Base-by-base conservation (phyloP, 2,797 vertebrate species). In the Ptychobarbus kaznakovi region DNA sequence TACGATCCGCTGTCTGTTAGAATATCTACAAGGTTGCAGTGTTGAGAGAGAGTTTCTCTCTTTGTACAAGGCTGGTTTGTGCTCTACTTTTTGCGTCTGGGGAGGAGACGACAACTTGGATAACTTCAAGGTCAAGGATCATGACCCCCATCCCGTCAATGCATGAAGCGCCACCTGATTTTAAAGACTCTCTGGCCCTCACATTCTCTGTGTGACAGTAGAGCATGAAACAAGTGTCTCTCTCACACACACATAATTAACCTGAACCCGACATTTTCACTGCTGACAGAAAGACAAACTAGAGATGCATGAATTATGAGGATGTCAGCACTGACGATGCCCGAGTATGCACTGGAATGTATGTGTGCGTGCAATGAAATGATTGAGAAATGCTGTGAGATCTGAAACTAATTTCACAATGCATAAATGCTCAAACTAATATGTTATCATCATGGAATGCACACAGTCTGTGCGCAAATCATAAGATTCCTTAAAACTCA, bases 201-300 rank as follows among this genome's bases (percentile, higher is more conserved):
- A 18, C 22, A 80, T 79, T 80, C 16, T 80, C 77, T 68, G 40
- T 63, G 53, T 68, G 74, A 70, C 66, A 53, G 72, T 12, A 25
- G 35, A 44, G 49, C 83, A 76, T 83, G 42, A 74, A 89, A 84
- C 68, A 74, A 65, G 28, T 78, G 46, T 80, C 28, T 73, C 72
- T 68, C 77, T 65, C 72, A 75, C 28, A 6, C 74, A 85, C 83
- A 70, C 86, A 85, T 18, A 78, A 61, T 86, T 68, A 86, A 85
- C 86, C 53, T 32, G 49, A 70, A 78, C 16, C 63, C 8, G 38
- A 61, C 75, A 42, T 69, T n/a, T 78, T 56, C 65, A 35, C 6
- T 82, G 85, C 68, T 85, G 86, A 90, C 85, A 87, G 85, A 61
- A 88, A 89, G 76, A 86, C 79, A 80, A 88, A 87, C 63, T 81